Evolutionary conservation across 2,113 vertebrate genomes (phyloP).

Genomic region (Otus sunia): DNA sequence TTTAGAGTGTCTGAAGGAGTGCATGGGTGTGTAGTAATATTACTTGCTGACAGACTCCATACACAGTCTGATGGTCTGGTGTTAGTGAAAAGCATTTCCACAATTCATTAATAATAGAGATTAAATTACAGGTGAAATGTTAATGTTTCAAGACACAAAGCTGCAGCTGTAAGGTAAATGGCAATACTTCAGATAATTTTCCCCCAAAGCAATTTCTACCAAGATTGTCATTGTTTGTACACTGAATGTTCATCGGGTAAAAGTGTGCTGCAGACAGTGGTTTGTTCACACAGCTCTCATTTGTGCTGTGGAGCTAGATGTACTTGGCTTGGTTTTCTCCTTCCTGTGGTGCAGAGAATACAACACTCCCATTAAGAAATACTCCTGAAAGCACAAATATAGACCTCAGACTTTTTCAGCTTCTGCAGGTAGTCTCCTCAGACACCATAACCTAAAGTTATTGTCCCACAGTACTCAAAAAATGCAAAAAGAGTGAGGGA

Average conservation of each 20-base stretch:
- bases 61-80: background rate
- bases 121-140: constrained; percentile 5
- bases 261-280: background rate
- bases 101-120: background rate
- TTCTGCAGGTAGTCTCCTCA: background rate
- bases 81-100: background rate
- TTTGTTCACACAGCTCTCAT: background rate
- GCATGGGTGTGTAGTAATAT: background rate
- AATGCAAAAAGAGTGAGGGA: background rate
- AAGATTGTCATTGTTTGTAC: background rate
- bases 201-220: background rate
- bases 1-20: background rate
- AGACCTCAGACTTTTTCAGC: background rate
- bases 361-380: background rate
- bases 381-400: background rate
- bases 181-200: background rate
- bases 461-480: background rate
- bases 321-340: background rate
- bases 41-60: background rate
- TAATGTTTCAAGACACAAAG: background rate
- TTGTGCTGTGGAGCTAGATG: background rate
- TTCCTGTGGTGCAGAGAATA: background rate
- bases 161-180: background rate
- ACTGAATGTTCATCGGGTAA: background rate
- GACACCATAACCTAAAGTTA: background rate